Evolutionary conservation across 2,797 vertebrate genomes (phyloP).

Genomic region (Carduelis carduelis): DNA sequence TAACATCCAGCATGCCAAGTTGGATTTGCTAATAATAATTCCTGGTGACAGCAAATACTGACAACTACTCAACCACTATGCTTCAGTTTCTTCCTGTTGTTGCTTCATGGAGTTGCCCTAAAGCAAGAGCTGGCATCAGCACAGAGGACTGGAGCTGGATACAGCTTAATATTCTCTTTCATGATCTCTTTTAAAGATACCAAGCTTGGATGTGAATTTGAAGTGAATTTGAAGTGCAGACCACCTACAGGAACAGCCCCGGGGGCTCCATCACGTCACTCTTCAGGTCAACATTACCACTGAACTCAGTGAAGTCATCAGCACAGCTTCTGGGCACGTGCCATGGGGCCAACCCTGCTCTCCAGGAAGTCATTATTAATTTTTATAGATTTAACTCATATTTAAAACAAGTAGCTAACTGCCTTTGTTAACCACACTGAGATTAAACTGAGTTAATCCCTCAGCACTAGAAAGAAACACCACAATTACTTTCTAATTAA

Average conservation of each 20-base stretch:
- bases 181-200: background rate
- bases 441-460: background rate
- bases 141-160: background rate
- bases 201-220: background rate
- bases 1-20: background rate
- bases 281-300: background rate
- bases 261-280: rapidly evolving
- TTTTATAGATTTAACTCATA: background rate
- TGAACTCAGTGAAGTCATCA: background rate
- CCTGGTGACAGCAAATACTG: background rate
- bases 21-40: background rate
- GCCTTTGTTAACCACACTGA: background rate
- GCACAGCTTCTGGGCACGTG: background rate
- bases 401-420: conserved; percentile 26
- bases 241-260: background rate
- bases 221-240: background rate
- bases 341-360: background rate
- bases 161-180: background rate
- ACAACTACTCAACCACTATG: background rate
- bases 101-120: background rate
- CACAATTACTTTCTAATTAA: conserved; percentile 47
- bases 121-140: background rate
- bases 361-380: background rate
- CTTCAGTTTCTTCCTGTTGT: background rate
- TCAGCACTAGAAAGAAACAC: background rate